phyloP scores from a whole-genome alignment of 2,888 invertebrate genomes.

The Meliscaeva auricollis region DNA sequence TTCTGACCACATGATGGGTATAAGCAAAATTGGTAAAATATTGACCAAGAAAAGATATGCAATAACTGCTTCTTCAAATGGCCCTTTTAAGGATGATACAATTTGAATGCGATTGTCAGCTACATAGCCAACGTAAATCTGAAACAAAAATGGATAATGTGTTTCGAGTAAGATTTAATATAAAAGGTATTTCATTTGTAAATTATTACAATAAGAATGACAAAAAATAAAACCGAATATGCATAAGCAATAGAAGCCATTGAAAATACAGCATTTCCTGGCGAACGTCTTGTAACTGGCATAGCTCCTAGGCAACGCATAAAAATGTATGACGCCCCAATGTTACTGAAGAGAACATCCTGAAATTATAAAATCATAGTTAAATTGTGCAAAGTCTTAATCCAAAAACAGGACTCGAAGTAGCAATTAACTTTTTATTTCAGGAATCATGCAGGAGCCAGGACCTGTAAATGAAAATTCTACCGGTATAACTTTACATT shows the following conservation, averaged over 20 bases:
- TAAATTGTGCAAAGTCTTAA: neutral
- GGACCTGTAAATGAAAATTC: no score
- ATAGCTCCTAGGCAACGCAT: conserved; percentile 87
- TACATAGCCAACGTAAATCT: conserved; percentile 86
- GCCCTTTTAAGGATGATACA: conserved; percentile 87
- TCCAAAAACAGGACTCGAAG: neutral
- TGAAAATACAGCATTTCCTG: conserved; percentile 85
- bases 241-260: conserved; percentile 86
- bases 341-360: conserved; percentile 84
- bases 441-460: no score
- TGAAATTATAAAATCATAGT: conserved; percentile 15
- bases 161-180: no score
- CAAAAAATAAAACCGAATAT: conserved; percentile 86
- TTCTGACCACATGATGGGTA: conserved; percentile 89
- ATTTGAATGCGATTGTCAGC: conserved; percentile 87
- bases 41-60: conserved; percentile 91
- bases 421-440: no score
- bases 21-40: conserved; percentile 87
- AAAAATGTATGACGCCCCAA: conserved; percentile 84
- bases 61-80: conserved; percentile 91
- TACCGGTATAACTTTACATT: no score
- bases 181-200: neutral
- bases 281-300: conserved; percentile 85
- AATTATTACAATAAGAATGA: conserved; percentile 83
- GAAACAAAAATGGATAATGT: neutral